These are phyloP conservation scores for Drosophila funebris DNA, from an alignment of 1,140 invertebrate species.

Conservation along the genomic window DNA sequence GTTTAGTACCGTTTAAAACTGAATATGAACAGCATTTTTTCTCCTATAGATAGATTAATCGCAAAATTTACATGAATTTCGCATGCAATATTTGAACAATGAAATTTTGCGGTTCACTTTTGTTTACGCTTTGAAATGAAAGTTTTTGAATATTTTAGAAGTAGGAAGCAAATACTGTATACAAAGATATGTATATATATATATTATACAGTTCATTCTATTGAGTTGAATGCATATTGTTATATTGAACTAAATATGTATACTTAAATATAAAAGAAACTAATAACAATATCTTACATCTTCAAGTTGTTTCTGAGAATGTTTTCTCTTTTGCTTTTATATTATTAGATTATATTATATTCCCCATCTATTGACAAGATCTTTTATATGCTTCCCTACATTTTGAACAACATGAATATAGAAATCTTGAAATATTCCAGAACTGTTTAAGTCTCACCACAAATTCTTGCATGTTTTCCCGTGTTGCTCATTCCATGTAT, in stretches of 20 bases:
- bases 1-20: background rate
- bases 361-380: too few species aligned
- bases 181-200: background rate
- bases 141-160: constrained; percentile 41
- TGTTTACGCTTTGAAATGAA: constrained; percentile 43
- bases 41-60: background rate
- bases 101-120: constrained; percentile 9
- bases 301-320: too few species aligned
- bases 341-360: too few species aligned
- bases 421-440: too few species aligned
- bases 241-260: background rate
- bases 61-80: constrained; percentile 54
- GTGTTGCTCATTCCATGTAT: background rate
- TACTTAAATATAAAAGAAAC: too few species aligned
- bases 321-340: too few species aligned
- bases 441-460: background rate
- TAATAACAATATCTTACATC: too few species aligned
- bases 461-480: background rate
- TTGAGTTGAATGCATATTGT: background rate
- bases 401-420: too few species aligned
- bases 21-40: background rate
- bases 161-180: background rate
- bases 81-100: constrained; percentile 29
- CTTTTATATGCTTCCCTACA: too few species aligned
- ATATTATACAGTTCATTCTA: background rate